Evolutionary conservation across 2,888 invertebrate genomes (phyloP).

Genomic region (Glomeris marginata): DNA sequence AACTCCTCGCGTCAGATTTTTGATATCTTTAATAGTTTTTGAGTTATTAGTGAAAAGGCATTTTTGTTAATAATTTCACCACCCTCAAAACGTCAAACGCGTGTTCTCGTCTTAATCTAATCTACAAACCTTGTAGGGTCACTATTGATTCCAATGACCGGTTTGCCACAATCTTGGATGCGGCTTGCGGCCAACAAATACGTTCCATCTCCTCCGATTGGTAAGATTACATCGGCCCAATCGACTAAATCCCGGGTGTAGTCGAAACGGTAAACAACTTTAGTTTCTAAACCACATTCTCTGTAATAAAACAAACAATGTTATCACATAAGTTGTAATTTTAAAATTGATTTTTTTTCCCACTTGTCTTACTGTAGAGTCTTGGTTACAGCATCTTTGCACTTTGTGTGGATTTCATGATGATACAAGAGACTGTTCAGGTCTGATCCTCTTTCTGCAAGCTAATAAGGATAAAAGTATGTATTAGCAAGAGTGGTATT

Average conservation of each 20-base stretch:
- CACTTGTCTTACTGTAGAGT: constrained; percentile 17
- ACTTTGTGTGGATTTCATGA: constrained; percentile 63
- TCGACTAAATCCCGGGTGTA: constrained; percentile 53
- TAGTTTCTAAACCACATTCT: constrained; percentile 49
- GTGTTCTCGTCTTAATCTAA: background rate
- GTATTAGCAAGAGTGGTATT: too few species aligned
- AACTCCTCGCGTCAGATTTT: too few species aligned
- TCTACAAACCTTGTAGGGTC: constrained; percentile 49
- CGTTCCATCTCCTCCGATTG: constrained; percentile 87
- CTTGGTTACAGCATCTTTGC: constrained; percentile 19
- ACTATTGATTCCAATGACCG: constrained; percentile 95
- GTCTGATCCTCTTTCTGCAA: constrained; percentile 70
- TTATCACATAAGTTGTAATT: background rate
- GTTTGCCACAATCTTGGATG: constrained; percentile 56
- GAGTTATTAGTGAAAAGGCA: background rate
- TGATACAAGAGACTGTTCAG: constrained; percentile 59
- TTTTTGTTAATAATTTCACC: background rate
- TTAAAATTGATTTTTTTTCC: background rate
- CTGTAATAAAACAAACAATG: constrained; percentile 1
- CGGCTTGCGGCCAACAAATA: constrained; percentile 84
- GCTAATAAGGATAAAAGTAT: too few species aligned
- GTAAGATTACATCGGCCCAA: constrained; percentile 63
- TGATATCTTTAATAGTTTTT: too few species aligned
- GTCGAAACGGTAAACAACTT: constrained; percentile 35
- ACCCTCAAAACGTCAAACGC: too few species aligned